Base-by-base conservation (phyloP, 2,888 invertebrate genomes). In the Melieria picta region DNA sequence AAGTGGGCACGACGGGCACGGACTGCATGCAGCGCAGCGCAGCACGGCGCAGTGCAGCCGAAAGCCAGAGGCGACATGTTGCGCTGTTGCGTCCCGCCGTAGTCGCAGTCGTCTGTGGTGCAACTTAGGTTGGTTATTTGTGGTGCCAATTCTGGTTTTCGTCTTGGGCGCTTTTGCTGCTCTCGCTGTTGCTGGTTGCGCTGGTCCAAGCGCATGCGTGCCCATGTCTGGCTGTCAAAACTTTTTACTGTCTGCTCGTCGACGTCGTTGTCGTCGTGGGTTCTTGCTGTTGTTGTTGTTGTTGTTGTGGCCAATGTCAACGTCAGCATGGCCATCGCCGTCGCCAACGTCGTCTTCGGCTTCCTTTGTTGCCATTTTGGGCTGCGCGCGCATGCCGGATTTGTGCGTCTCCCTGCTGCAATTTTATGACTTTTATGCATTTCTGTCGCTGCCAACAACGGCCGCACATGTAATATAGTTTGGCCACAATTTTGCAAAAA, bases 61-160 rank as follows among this genome's bases (percentile, higher is more conserved):
- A 58, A 5, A 42, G 7, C 9, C 43, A 42, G 11, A 42, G 42
- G 9, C 30, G 58, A n/a, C 42, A 30, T 30, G 30, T 58, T 10
- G 30, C 6, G 5, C 58, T 42, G 9, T 58, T 58, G 42, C n/a
- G 42, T 42, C 0, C 9, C 58, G 30, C 30, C 30, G 30, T 30
- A 30, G 30, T 30, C 30, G 30, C 30, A 30, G 30, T 30, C 30
- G 30, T 30, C 30, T 30, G 30, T 30, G 30, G 30, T 30, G 30
- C 30, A 30, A 2, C 30, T 30, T 30, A 3, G 30, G 30, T 30
- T 30, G 30, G 30, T 30, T 30, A 30, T 30, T 30, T 30, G 30
- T 30, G 30, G 47, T 30, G 55, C 52, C 52, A 65, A 65, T 55
- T 65, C 64, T 65, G 55, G 64, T 65, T 65, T 65, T 10, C 9